Conservation (phyloP, 2,888 invertebrate genomes). For the Ochropleura leucogaster region DNA sequence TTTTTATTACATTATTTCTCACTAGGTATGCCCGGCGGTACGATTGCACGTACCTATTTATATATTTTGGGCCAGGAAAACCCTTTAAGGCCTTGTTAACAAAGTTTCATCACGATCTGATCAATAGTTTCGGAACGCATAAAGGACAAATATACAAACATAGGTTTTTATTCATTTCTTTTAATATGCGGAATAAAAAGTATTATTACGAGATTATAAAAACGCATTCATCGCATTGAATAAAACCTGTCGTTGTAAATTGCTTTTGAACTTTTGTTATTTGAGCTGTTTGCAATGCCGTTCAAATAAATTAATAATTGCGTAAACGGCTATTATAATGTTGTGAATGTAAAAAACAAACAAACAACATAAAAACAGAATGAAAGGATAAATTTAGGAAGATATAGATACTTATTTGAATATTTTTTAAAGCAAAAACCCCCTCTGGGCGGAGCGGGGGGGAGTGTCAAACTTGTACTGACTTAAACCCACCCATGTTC, state of each 20-base stretch:
- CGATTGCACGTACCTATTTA: too few relatives aligned
- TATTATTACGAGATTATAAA: not conserved
- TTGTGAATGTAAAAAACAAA: conserved; percentile 26
- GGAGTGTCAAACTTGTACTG: too few relatives aligned
- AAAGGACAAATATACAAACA: too few relatives aligned
- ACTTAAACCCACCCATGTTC: too few relatives aligned
- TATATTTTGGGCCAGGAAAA: too few relatives aligned
- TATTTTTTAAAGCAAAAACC: too few relatives aligned
- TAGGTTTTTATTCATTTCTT: not conserved
- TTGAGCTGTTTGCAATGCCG: conserved; percentile 12
- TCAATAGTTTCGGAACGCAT: too few relatives aligned
- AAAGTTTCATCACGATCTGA: too few relatives aligned
- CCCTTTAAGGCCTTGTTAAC: too few relatives aligned
- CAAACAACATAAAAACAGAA: not conserved
- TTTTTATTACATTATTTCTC: too few relatives aligned
- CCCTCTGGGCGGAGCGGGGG: too few relatives aligned
- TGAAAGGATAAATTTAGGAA: not conserved
- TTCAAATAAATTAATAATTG: conserved; percentile 28
- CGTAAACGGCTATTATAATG: conserved; percentile 4
- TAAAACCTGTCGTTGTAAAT: conserved; percentile 1
- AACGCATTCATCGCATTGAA: conserved; percentile 11
- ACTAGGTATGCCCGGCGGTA: too few relatives aligned
- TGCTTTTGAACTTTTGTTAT: conserved; percentile 25
- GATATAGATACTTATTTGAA: not conserved
- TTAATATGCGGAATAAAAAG: not conserved